These are phyloP conservation scores for Heteractis magnifica DNA, from an alignment of 92 coral and sea anemone genomes.

Conservation along the genomic window DNA sequence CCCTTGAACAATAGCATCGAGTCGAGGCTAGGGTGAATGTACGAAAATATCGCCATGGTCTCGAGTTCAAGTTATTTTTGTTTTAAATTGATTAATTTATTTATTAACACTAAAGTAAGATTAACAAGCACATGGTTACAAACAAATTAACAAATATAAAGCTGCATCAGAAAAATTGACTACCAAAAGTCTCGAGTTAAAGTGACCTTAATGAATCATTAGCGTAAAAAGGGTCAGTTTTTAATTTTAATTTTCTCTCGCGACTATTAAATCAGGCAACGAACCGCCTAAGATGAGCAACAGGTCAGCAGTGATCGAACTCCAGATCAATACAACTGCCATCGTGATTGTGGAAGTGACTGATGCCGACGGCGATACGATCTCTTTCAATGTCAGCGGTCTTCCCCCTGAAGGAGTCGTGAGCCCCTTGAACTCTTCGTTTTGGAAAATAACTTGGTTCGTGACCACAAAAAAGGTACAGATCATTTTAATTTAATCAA, in stretches of 20 bases:
- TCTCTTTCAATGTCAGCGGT: conserved; percentile 47
- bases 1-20: too few relatives aligned
- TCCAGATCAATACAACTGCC: conserved; percentile 45
- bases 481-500: too few relatives aligned
- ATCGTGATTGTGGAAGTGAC: conserved; percentile 34
- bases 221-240: neutral
- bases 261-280: conserved; percentile 32
- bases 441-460: conserved; percentile 16
- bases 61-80: too few relatives aligned
- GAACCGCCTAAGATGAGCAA: conserved; percentile 42
- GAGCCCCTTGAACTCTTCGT: neutral
- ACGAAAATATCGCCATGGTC: too few relatives aligned
- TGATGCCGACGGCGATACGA: conserved; percentile 57
- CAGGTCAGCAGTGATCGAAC: conserved; percentile 36
- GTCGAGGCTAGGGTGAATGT: too few relatives aligned
- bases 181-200: neutral
- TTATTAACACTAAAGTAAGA: too few relatives aligned
- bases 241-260: too few relatives aligned
- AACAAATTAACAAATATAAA: too few relatives aligned
- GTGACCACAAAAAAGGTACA: conserved; percentile 42
- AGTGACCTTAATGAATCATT: neutral
- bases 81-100: too few relatives aligned
- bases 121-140: too few relatives aligned
- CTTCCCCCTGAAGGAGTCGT: conserved; percentile 23
- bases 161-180: too few relatives aligned